Evolutionary conservation across 1,140 invertebrate genomes (phyloP), one percentile per base, ranked within the genome.

Genomic region (Adelges cooleyi): DNA sequence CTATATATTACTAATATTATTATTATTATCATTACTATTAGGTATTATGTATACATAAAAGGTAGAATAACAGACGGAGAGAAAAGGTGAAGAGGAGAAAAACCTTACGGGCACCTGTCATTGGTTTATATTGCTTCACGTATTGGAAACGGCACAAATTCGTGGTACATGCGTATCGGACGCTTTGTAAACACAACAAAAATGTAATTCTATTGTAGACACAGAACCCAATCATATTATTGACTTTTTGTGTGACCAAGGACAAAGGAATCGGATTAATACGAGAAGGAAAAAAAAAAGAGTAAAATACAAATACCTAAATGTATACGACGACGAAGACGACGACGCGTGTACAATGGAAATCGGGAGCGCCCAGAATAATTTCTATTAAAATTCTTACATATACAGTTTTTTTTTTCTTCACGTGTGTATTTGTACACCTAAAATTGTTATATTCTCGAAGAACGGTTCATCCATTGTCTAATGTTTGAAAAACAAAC

Each of bases 401-500:
- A 44, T 15, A 44, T 44, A 42, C 4, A n/a, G 18, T 27, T 44
- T 29, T 33, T 40, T 33, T 2, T 62, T 33, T 62, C 29, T 62
- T 62, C 56, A 29, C 25, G 38, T 48, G 38, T 48, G 40, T 62
- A 46, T 33, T 22, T 48, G 56, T 62, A 25, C 27, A 48, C 22
- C 42, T 48, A 62, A 62, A 62, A 62, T 62, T 29, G 56, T 62
- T 48, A 27, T 46, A 62, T 59, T 59, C 54, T 13, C 42, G 56
- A 59, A 59, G 53, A 59, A 59, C 53, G 38, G 52, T 59, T 42
- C 29, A 11, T 48, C 56, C 56, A 62, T 62, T 62, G 56, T 62
- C 56, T 62, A 62, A 62, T 33, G 56, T 62, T 62, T 48, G 56
- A 62, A 62, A 59, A 62, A 62, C 42, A 62, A 62, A 62, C 56